Conservation (phyloP, 92 coral and sea anemone species). For the Paramuricea clavata region DNA sequence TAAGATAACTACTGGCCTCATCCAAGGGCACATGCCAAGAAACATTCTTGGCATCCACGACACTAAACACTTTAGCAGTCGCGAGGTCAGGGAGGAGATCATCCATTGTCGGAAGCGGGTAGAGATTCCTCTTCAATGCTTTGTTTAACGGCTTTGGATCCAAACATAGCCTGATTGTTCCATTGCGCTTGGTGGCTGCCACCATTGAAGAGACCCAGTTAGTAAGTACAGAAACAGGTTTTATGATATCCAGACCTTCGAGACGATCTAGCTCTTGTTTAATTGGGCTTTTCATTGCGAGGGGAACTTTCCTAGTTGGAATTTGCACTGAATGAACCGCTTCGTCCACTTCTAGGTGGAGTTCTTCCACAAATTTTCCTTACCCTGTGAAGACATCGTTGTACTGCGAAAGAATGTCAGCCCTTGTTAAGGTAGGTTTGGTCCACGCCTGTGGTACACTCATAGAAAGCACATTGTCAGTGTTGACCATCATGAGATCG, state of each 20-base stretch:
- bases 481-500: too few species aligned
- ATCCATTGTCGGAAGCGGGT: conserved; percentile 48
- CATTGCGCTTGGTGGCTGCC: conserved; percentile 53
- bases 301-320: conserved; percentile 57
- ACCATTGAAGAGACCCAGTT: conserved; percentile 59
- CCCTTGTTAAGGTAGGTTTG: too few species aligned
- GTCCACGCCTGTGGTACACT: too few species aligned
- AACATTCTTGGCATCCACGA: conserved; percentile 64
- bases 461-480: too few species aligned
- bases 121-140: conserved; percentile 54
- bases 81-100: conserved; percentile 57
- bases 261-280: conserved; percentile 51
- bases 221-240: conserved; percentile 39
- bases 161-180: conserved; percentile 49
- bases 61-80: conserved; percentile 64
- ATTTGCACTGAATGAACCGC: conserved; percentile 51
- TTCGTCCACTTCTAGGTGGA: conserved; percentile 60
- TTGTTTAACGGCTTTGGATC: conserved; percentile 55
- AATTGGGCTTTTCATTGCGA: conserved; percentile 41
- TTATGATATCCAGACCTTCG: conserved; percentile 29
- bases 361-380: conserved; percentile 46
- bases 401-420: conserved; percentile 32
- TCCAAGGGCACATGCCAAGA: conserved; percentile 70
- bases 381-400: conserved; percentile 63
- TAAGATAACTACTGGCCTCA: conserved; percentile 49